phyloP scores from a whole-genome alignment of 2,797 vertebrate genomes.

The Peromyscus aztecus region DNA sequence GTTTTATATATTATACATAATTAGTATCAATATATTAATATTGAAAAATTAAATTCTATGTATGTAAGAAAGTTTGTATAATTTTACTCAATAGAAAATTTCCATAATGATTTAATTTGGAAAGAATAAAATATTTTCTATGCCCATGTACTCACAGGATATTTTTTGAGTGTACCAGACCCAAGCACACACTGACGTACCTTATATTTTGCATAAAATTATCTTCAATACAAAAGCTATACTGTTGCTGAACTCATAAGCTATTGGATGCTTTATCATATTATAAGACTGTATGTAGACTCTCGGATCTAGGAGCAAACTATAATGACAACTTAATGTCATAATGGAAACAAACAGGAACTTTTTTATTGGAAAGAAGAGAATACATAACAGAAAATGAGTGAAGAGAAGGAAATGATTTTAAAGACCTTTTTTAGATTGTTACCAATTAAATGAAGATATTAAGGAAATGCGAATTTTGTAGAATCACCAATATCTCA shows the following conservation, averaged over 20 bases:
- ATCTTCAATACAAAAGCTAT: not conserved
- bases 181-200: not conserved
- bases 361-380: not conserved
- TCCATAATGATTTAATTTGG: not conserved
- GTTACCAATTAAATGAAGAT: not conserved
- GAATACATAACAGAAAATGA: not conserved
- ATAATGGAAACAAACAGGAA: not conserved
- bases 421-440: not conserved
- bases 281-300: accelerated
- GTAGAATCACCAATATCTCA: not conserved
- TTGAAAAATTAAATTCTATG: not conserved
- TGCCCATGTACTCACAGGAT: not conserved
- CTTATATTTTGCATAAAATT: not conserved
- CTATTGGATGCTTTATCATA: not conserved
- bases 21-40: not conserved
- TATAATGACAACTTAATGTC: not conserved
- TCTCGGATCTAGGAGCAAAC: accelerated
- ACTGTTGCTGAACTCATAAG: not conserved
- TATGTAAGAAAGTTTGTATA: not conserved
- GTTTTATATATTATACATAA: not conserved
- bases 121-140: not conserved
- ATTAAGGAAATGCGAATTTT: not conserved
- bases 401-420: not conserved
- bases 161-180: not conserved
- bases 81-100: not conserved